Base-by-base conservation (phyloP, 1,140 invertebrate genomes). In the Triops longicaudatus region DNA sequence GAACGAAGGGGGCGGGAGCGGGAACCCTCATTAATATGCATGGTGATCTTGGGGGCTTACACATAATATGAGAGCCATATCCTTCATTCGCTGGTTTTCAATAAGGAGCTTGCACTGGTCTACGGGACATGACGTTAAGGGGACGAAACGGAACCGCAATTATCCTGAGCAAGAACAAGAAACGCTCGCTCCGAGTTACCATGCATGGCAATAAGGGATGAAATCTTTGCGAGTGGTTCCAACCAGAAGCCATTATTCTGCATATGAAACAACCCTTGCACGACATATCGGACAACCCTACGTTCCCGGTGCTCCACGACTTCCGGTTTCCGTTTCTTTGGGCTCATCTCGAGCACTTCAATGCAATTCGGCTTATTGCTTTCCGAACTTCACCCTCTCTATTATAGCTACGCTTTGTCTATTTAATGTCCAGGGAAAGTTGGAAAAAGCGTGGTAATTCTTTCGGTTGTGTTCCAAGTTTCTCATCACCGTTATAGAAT, bases 191-290 rank as follows among this genome's bases (percentile, higher is more conserved):
- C 10, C 50, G 7, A 63, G 50, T 63, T 63, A 22, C 50, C 50
- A 63, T 63, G 50, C 50, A 63, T 63, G 50, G 50, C 14, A 63
- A 63, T 63, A 63, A 63, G 50, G 50, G 50, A 63, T 63, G 50
- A 63, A 63, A 63, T 63, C 50, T 63, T 63, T 63, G 50, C 50
- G 50, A 63, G 50, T 14, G 14, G 50, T 22, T 63, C 10, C 50
- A 22, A 22, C 50, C 50, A 63, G 17, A 63, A 63, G 50, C 50
- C 50, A 63, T 63, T 63, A 63, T 63, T 63, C 22, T 63, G 14
- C 50, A 63, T 63, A 63, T 5, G 50, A 63, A 14, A 37, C 31
- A 37, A 37, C 50, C 50, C 50, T 63, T 63, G 50, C 50, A 63
- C 50, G 50, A 22, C 14, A 17, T 63, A 63, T 63, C 50, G 50